Percentiles rank a stretch among this genome's conserved stretches.
These are phyloP conservation scores for Oriolus oriolus DNA, from an alignment of 2,113 vertebrate species.

Conservation along the genomic window DNA sequence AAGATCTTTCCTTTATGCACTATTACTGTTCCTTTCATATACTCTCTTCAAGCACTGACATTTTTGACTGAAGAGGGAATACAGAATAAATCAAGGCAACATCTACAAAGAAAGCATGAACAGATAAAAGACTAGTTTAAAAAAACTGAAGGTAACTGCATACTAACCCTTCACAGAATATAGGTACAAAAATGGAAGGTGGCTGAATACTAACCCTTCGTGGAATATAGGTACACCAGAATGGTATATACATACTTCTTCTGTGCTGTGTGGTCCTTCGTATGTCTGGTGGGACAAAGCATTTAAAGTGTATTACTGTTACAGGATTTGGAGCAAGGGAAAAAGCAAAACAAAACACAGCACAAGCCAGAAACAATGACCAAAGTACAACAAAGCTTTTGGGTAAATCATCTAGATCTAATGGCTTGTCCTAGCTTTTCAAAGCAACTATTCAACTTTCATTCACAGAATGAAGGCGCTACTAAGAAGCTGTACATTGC, in stretches of 20 bases:
- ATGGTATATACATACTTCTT: slow-evolving; percentile 86
- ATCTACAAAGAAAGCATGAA: neutral
- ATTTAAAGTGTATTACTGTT: neutral
- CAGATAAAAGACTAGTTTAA: neutral
- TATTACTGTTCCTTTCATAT: neutral
- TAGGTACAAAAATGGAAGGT: slow-evolving; percentile 63
- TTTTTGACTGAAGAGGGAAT: neutral
- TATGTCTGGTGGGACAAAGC: slow-evolving; percentile 73
- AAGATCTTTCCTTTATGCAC: neutral
- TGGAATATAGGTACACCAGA: slow-evolving; percentile 93
- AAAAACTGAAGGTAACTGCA: neutral
- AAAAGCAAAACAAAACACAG: neutral
- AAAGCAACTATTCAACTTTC: neutral
- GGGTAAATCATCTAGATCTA: neutral
- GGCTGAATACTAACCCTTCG: slow-evolving; percentile 82
- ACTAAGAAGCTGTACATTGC: neutral
- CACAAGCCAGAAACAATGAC: neutral
- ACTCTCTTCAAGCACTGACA: neutral
- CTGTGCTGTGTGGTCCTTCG: slow-evolving; percentile 78
- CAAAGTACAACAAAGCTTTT: neutral
- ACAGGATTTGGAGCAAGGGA: neutral
- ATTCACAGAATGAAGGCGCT: neutral
- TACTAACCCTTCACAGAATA: slow-evolving; percentile 90
- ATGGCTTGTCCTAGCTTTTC: neutral
- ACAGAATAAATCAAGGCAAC: neutral